These are phyloP conservation scores for rat (Rattus norvegicus) DNA, from an alignment of 2,113 vertebrate species.

Conservation along the genomic window DNA sequence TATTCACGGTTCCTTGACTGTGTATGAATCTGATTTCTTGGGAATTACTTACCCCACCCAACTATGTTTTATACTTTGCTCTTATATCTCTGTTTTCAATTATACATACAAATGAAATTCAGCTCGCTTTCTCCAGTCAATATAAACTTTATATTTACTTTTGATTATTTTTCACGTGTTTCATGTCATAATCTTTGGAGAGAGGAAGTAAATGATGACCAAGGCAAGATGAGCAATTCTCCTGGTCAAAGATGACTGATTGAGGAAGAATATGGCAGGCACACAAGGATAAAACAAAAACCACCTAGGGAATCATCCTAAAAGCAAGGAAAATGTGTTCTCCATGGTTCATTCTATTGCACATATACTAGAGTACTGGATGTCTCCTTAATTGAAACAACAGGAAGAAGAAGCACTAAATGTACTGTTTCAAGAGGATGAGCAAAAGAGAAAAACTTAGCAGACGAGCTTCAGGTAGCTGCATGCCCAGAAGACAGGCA, in stretches of 20 bases:
- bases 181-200: not conserved
- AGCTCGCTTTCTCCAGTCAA: not conserved
- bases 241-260: not conserved
- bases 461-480: not conserved
- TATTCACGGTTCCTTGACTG: conserved; percentile 22
- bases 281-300: not conserved
- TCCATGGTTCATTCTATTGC: not conserved
- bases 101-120: not conserved
- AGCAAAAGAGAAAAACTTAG: not conserved
- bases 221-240: not conserved
- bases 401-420: not conserved
- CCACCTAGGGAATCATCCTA: not conserved
- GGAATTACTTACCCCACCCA: not conserved
- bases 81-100: not conserved
- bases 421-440: not conserved
- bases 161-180: not conserved
- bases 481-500: not conserved
- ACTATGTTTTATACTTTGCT: not conserved
- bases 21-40: not conserved
- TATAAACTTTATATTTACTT: not conserved
- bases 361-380: not conserved
- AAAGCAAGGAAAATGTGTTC: not conserved
- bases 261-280: not conserved
- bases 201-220: not conserved
- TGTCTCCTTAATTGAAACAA: not conserved